A percentile compares a stretch with the other conserved stretches of the same genome.
phyloP scores from a whole-genome alignment of 2,113 vertebrate species.

The Colinus virginianus region DNA sequence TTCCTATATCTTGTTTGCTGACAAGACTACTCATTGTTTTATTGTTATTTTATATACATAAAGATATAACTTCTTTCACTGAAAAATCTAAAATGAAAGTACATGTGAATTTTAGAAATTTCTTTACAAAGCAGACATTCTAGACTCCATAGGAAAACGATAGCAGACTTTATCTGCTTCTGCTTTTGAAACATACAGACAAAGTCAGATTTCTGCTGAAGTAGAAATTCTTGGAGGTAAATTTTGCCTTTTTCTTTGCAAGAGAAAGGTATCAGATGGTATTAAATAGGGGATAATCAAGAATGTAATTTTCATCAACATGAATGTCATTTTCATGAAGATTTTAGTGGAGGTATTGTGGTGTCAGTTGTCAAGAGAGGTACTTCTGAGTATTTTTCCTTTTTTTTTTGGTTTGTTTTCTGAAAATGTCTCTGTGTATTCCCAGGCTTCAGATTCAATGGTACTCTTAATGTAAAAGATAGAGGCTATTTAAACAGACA shows the following conservation, averaged over 20 bases:
- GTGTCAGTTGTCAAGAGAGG: rapidly evolving
- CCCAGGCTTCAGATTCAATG: not conserved
- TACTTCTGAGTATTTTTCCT: too few species aligned
- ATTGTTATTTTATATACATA: not conserved
- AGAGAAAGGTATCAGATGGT: not conserved
- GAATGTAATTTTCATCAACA: not conserved
- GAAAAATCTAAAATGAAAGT: not conserved
- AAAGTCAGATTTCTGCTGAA: not conserved
- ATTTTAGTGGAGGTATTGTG: not conserved
- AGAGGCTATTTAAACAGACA: not conserved
- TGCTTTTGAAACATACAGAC: not conserved
- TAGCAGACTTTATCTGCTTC: not conserved
- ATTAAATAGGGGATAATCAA: not conserved
- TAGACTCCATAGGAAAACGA: not conserved
- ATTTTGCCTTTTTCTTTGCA: not conserved
- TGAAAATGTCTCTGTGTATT: not conserved
- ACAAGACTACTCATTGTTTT: not conserved
- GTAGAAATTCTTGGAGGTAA: not conserved
- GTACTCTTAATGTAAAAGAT: not conserved
- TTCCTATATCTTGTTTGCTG: not conserved
- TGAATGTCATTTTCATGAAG: not conserved
- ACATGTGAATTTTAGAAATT: not conserved
- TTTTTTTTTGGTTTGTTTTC: not conserved
- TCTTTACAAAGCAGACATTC: not conserved
- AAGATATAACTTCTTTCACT: not conserved